A percentile compares a stretch with the other conserved stretches of the same genome.
phyloP scores from a whole-genome alignment of 2,888 invertebrate genomes.

The Nomada lathburiana region DNA sequence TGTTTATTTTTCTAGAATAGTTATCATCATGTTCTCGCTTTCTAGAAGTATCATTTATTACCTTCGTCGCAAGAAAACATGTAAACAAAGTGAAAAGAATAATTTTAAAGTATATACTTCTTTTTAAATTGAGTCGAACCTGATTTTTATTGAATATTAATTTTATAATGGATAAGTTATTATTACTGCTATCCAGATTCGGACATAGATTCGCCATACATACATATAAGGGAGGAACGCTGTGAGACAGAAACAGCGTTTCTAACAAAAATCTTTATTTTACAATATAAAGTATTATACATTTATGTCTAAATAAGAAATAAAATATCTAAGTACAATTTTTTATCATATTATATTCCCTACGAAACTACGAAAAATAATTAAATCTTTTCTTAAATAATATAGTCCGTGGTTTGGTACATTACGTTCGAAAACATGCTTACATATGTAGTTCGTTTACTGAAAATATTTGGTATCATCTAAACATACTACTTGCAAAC shows the following conservation, averaged over 20 bases:
- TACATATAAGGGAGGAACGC: background rate
- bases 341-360: slow-evolving; percentile 17
- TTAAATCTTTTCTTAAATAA: slow-evolving; percentile 53
- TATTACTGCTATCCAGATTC: no score
- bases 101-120: no score
- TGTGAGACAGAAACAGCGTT: background rate
- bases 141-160: no score
- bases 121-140: no score
- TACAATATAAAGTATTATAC: slow-evolving; percentile 58
- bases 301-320: slow-evolving; percentile 54
- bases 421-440: slow-evolving; percentile 29
- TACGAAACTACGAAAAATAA: slow-evolving; percentile 63
- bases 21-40: no score
- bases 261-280: slow-evolving; percentile 66
- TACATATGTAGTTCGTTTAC: slow-evolving; percentile 54
- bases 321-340: slow-evolving; percentile 62
- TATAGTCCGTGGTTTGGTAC: slow-evolving; percentile 34
- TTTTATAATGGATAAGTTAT: no score
- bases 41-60: no score
- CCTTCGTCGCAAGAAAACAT: no score
- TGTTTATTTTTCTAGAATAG: no score
- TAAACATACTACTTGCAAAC: slow-evolving; percentile 70
- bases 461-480: slow-evolving; percentile 78
- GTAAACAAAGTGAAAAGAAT: no score
- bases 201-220: no score